Evolutionary conservation across 1,140 invertebrate genomes (phyloP), one percentile per base, ranked within the genome.

Genomic region (Lutraria rhynchaena): DNA sequence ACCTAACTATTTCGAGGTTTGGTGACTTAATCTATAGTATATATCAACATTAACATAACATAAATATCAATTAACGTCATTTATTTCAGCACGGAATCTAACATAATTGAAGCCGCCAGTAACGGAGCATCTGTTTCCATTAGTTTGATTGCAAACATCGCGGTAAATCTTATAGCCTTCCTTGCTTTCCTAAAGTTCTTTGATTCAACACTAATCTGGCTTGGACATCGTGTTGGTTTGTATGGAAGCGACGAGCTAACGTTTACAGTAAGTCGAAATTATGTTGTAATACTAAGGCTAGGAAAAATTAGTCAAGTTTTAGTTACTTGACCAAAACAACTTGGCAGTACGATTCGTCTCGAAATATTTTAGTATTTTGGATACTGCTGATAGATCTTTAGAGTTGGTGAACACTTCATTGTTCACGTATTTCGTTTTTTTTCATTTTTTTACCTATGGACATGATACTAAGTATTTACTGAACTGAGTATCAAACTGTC

Each of bases 121-220:
- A 95, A 96, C 88, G 98, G 98, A 0, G 97, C 98, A 9, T 93
- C 95, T 22, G 94, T 95, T 73, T 96, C 95, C 1, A 95, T 97
- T 17, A 93, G 95, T 13, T 91, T 99, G 4, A 94, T 99, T 0
- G 93, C 96, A 1, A 96, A 96, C 57, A 98, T 99, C 71, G 95
- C 96, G 19, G 96, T 97, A 1, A 99, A 97, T 88, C 93, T 99
- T 5, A 95, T 99, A 15, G 97, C 97, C 0, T 98, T 98, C 89
- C 94, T 99, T 0, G 95, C 97, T 0, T 95, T 97, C 69, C 92
- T 99, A 0, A 94, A 95, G 0, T 97, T 99, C 88, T 75, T 97
- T 0, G 97, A 99, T 90, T 94, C 94, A 0, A 73, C 97, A 1
- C 90, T 98, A 0, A 93, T 92, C 7, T 99, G 97, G 95, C 90